Percentiles rank a stretch among this genome's conserved stretches.
These are phyloP conservation scores for Rhynchophorus ferrugineus DNA, from an alignment of 1,140 invertebrate genomes.

Conservation along the genomic window DNA sequence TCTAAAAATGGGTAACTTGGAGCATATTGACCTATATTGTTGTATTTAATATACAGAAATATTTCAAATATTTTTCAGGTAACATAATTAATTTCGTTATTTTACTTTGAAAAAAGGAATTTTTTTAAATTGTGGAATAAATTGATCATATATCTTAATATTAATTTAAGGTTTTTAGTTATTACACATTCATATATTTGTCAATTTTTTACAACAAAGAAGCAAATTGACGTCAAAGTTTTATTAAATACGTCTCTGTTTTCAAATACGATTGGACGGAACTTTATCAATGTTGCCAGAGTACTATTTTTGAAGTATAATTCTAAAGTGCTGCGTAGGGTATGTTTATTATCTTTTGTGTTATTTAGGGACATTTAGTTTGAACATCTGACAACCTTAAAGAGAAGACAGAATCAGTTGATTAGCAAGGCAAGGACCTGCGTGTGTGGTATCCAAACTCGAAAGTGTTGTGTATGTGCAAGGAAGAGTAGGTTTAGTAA, in stretches of 20 bases:
- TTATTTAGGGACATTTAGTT: background rate
- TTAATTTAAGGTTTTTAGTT: no score
- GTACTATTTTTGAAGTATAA: background rate
- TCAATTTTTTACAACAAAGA: no score
- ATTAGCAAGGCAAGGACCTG: conserved; percentile 15
- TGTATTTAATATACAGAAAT: no score
- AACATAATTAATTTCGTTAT: no score
- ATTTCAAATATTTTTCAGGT: no score
- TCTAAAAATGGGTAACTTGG: no score
- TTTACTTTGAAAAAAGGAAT: no score
- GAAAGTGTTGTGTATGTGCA: conserved; percentile 16
- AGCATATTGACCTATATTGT: no score
- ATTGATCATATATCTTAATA: no score
- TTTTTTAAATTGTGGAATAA: no score
- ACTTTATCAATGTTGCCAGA: background rate
- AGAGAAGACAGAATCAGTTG: conserved; percentile 13
- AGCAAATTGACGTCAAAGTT: background rate
- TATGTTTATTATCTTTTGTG: background rate
- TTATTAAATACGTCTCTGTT: background rate
- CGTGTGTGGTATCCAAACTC: conserved; percentile 13
- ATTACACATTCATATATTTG: no score
- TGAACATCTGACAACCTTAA: conserved; percentile 2
- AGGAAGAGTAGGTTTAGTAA: conserved; percentile 6
- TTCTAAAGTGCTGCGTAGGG: background rate
- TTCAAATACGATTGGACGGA: background rate